Base-by-base conservation (phyloP, 2,797 vertebrate species). In the Gobio occitaniae region DNA sequence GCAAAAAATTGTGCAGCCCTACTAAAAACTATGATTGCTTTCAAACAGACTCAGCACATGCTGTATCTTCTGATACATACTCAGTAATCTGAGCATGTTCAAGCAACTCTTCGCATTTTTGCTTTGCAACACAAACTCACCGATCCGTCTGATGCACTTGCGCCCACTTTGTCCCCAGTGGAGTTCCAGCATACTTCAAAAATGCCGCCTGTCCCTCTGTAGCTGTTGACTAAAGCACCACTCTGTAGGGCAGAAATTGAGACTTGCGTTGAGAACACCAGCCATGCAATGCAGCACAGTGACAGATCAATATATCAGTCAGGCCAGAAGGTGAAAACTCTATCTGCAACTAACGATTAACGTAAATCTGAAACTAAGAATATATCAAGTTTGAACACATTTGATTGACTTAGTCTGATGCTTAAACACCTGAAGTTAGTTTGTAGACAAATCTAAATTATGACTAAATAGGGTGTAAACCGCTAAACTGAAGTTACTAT, bases 111-210 rank as follows among this genome's bases (percentile, higher is more conserved):
- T n/a, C 17, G 65, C 25, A 50, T 50, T 12, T 68, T 29, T 80
- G 48, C 16, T 69, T 68, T 82, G 52, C 15, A 25, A 63, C 13
- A 84, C 41, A 68, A 83, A 98, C 98, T 97, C 95, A 99, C 98
- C 95, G 98, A 99, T 96, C 98, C 98, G 89, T 99, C 98, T 93
- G 98, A 99, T 88, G 98, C 98, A 90, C 98, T 99, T 87, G 98
- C 98, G 95, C 98, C 98, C 94, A 99, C 98, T 96, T 99, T 99
- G 95, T 99, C 98, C 90, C 98, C 98, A 78, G 96, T 97, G 94
- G 98, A 97, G 90, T 99, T 99, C 98, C 98, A 99, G 95, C 98
- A 99, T 92, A 99, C 98, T 94, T 99, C 98, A 91, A 99, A 99
- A 92, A 99, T 99, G 61, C 98, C 97, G 91, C 98, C 98, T 84